phyloP scores from a whole-genome alignment of 2,113 vertebrate species.

The Gopherus evgoodei region DNA sequence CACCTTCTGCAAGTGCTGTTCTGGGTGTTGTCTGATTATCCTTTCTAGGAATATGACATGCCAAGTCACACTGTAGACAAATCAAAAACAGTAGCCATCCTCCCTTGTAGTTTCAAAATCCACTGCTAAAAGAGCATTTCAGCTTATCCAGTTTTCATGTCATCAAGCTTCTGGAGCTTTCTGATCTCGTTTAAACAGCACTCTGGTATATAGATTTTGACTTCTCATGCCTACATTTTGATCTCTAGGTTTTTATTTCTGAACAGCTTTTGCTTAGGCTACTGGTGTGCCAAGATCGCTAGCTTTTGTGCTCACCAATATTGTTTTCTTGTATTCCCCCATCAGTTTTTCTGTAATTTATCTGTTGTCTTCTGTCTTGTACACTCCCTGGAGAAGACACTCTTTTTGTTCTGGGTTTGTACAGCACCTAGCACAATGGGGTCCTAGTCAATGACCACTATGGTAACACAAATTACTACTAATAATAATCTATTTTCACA shows the following conservation, averaged over 20 bases:
- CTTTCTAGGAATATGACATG: neutral
- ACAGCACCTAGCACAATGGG: neutral
- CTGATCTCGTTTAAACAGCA: neutral
- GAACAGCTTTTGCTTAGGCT: neutral
- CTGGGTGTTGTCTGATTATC: neutral
- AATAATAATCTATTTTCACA: neutral
- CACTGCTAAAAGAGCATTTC: neutral
- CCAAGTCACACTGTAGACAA: neutral
- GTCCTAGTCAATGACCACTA: neutral
- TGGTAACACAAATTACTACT: neutral
- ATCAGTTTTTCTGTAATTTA: neutral
- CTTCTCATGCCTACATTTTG: neutral
- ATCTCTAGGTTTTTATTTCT: neutral
- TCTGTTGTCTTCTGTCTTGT: neutral
- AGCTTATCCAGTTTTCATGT: neutral
- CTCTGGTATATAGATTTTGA: neutral
- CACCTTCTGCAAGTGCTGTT: neutral
- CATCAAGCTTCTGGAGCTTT: neutral
- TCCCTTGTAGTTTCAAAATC: neutral
- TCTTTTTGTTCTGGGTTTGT: neutral
- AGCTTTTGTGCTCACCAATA: neutral
- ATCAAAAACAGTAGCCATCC: neutral
- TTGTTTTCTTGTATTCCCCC: neutral
- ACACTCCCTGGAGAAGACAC: neutral
- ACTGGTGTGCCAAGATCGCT: too few species aligned